Evolutionary conservation across 2,888 invertebrate species (phyloP).

Genomic region (Phragmatobia fuliginosa): DNA sequence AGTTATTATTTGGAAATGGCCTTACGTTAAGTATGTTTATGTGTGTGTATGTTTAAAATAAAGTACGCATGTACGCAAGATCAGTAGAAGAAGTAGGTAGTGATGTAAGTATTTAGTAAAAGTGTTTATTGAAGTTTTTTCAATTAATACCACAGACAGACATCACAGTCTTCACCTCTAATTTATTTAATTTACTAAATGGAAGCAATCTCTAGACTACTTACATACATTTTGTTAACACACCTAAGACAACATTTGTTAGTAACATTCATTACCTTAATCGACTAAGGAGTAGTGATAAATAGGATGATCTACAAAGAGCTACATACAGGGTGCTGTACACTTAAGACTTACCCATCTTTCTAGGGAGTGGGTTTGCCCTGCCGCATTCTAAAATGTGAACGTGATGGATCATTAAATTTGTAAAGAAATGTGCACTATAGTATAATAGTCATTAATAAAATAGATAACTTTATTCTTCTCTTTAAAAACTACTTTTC

Average conservation of each 20-base stretch:
- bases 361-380: conserved; percentile 83
- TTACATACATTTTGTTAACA: background rate
- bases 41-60: too few species aligned
- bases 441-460: too few species aligned
- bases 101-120: background rate
- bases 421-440: conserved; percentile 19
- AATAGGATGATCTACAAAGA: too few species aligned
- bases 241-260: background rate
- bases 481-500: background rate
- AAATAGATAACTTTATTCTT: background rate
- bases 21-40: too few species aligned
- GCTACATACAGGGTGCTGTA: conserved; percentile 37
- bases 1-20: too few species aligned
- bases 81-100: too few species aligned
- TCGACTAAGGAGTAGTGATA: background rate
- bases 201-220: background rate
- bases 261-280: background rate
- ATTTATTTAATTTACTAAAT: background rate
- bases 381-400: conserved; percentile 84
- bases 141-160: too few species aligned
- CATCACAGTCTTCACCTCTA: background rate
- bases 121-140: too few species aligned
- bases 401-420: conserved; percentile 47
- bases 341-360: conserved; percentile 77
- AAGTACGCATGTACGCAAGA: too few species aligned